phyloP scores from a whole-genome alignment of 2,888 invertebrate genomes.

The Epirrhoe tristata region DNA sequence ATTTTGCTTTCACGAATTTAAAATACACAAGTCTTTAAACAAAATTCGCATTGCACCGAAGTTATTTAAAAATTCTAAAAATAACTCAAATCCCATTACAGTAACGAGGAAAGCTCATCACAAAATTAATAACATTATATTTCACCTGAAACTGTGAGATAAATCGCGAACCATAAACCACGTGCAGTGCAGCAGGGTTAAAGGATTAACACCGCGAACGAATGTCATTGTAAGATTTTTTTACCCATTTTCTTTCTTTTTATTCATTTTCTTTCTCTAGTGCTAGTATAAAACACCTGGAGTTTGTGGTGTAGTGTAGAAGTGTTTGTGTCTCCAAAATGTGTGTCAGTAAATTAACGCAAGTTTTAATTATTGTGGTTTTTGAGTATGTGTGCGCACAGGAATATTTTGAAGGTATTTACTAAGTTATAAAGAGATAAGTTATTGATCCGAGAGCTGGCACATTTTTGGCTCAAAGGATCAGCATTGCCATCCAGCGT shows the following conservation, averaged over 20 bases:
- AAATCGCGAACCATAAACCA: constrained; percentile 26
- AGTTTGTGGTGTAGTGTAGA: background rate
- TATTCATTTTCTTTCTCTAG: constrained; percentile 28
- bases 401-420: constrained; percentile 64
- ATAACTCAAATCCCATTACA: constrained; percentile 19
- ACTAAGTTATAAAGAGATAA: too few species aligned
- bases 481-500: too few species aligned
- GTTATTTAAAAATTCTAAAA: constrained; percentile 1
- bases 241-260: constrained; percentile 32
- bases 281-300: constrained; percentile 27
- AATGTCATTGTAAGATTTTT: constrained; percentile 36
- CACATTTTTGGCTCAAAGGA: too few species aligned
- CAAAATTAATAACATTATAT: constrained; percentile 25
- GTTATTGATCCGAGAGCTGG: too few species aligned
- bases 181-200: constrained; percentile 30
- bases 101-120: constrained; percentile 17
- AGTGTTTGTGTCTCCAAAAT: constrained; percentile 9
- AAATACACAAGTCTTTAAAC: background rate
- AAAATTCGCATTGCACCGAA: background rate
- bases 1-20: background rate
- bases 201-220: constrained; percentile 30
- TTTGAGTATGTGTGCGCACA: constrained; percentile 54
- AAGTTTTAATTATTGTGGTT: constrained; percentile 44
- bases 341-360: constrained; percentile 40
- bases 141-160: constrained; percentile 28